Conservation (phyloP, 2,888 invertebrate species). For the Conistra vaccinii region DNA sequence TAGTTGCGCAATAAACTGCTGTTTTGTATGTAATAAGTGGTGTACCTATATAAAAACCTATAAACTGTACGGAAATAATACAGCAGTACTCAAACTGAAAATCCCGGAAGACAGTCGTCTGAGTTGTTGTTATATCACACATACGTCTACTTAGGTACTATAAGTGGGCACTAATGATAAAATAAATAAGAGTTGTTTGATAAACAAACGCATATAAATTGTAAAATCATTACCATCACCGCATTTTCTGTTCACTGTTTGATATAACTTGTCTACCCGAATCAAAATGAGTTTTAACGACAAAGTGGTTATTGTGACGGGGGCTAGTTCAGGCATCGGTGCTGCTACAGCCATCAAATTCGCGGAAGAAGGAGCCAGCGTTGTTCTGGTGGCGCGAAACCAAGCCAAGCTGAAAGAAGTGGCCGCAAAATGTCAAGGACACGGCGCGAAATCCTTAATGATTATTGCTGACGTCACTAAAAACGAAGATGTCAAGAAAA, state of each 20-base stretch:
- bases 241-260: not conserved
- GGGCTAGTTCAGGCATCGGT: constrained; percentile 67
- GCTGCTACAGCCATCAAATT: constrained; percentile 64
- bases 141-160: not conserved
- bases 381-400: constrained; percentile 63
- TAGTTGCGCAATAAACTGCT: not conserved
- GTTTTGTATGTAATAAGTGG: not conserved
- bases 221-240: not conserved
- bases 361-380: constrained; percentile 57
- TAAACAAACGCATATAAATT: constrained; percentile 7
- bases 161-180: constrained; percentile 27
- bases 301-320: constrained; percentile 67
- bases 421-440: constrained; percentile 45
- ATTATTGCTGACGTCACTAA: constrained; percentile 69
- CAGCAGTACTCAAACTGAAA: constrained; percentile 29
- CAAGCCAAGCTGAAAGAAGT: constrained; percentile 58
- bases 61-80: not conserved
- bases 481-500: constrained; percentile 64
- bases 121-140: constrained; percentile 9
- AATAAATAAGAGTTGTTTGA: constrained; percentile 13
- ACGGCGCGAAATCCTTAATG: constrained; percentile 40
- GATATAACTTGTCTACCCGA: not conserved
- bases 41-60: not conserved
- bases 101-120: constrained; percentile 33
- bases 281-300: constrained; percentile 57